Evolutionary conservation across 2,888 invertebrate species (phyloP).

Genomic region (Lingula anatina): DNA sequence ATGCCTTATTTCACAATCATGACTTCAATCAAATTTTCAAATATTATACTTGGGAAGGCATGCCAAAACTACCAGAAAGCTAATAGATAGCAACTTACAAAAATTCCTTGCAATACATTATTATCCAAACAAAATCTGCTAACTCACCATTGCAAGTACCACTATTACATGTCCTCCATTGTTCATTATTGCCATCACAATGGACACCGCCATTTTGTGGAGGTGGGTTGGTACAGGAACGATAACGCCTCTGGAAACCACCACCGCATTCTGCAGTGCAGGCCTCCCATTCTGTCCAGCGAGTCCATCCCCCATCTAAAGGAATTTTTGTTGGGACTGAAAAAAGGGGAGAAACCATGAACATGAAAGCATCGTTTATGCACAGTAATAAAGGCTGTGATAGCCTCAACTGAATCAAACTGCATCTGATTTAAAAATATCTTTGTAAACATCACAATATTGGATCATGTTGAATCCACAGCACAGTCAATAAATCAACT

Average conservation of each 20-base stretch:
- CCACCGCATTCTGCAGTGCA: slow-evolving; percentile 72
- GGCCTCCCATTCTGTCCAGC: slow-evolving; percentile 76
- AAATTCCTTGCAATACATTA: too few relatives aligned
- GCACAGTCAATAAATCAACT: too few relatives aligned
- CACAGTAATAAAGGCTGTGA: neutral
- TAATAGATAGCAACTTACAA: too few relatives aligned
- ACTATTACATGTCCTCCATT: slow-evolving; percentile 72
- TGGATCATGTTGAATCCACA: too few relatives aligned
- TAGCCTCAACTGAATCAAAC: neutral
- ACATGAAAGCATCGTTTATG: neutral
- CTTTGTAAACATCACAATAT: too few relatives aligned
- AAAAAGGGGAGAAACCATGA: slow-evolving; percentile 1
- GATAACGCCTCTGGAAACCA: slow-evolving; percentile 59
- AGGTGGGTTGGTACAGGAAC: slow-evolving; percentile 70
- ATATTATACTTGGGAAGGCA: too few relatives aligned
- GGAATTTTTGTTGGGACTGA: slow-evolving; percentile 57
- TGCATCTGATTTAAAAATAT: too few relatives aligned
- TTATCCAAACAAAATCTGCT: neutral
- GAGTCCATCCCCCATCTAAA: slow-evolving; percentile 32
- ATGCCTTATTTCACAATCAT: too few relatives aligned
- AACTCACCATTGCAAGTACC: slow-evolving; percentile 37
- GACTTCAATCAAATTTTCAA: too few relatives aligned
- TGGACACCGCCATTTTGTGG: slow-evolving; percentile 54
- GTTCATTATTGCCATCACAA: slow-evolving; percentile 69
- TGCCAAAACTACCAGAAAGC: too few relatives aligned